phyloP scores from a whole-genome alignment of 2,113 vertebrate genomes.

The Colius striatus region DNA sequence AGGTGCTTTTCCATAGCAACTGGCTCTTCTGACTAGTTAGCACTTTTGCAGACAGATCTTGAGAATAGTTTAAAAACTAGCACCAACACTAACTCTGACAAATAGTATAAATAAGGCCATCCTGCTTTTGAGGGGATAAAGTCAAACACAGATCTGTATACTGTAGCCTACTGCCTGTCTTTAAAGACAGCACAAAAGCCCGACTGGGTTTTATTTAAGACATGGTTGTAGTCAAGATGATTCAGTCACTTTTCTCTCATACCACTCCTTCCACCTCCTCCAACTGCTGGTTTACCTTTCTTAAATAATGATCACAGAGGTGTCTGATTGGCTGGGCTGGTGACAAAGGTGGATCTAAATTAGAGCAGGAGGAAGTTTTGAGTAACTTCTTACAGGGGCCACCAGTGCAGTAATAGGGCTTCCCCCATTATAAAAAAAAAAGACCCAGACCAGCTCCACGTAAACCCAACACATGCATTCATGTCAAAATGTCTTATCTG shows the following conservation, averaged over 20 bases:
- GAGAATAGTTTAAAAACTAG: not conserved
- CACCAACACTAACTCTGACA: not conserved
- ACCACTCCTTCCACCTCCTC: too few species aligned
- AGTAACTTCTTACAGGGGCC: too few species aligned
- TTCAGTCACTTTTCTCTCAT: not conserved
- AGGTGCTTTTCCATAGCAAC: not conserved
- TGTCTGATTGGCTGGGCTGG: too few species aligned
- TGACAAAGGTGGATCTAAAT: too few species aligned
- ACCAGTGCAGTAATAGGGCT: too few species aligned
- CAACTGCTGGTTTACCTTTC: too few species aligned
- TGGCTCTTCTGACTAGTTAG: not conserved
- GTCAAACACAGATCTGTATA: not conserved
- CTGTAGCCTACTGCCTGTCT: not conserved
- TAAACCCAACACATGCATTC: too few species aligned
- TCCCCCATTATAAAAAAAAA: too few species aligned
- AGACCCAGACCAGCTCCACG: too few species aligned
- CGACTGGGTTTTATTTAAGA: not conserved
- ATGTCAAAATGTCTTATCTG: too few species aligned
- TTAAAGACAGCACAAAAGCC: not conserved
- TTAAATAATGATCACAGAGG: too few species aligned
- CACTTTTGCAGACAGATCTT: not conserved
- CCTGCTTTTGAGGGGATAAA: not conserved
- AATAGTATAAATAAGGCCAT: not conserved
- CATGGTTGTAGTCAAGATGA: not conserved
- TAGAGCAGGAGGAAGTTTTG: too few species aligned